These are phyloP conservation scores for Bombus fervidus DNA, from an alignment of 1,140 invertebrate species.

Conservation along the genomic window DNA sequence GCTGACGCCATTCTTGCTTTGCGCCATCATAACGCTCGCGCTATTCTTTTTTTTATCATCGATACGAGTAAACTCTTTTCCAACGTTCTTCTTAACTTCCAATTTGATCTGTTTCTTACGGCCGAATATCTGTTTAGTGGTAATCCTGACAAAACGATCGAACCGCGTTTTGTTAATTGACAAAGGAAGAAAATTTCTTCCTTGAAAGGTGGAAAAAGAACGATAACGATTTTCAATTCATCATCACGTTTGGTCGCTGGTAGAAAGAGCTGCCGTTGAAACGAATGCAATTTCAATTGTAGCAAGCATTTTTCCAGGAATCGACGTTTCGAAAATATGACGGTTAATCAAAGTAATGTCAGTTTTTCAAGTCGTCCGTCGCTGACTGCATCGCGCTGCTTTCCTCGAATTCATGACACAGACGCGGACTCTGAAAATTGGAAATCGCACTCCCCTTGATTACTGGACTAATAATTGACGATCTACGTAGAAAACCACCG, in stretches of 20 bases:
- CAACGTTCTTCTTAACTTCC: no score
- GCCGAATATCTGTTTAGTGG: no score
- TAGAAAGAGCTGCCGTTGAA: not conserved
- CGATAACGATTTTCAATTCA: not conserved
- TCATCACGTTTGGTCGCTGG: not conserved
- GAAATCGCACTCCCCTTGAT: slow-evolving; percentile 71
- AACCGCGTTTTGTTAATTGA: not conserved
- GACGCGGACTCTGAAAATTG: slow-evolving; percentile 55
- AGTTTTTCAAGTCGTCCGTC: slow-evolving; percentile 50
- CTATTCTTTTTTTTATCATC: no score
- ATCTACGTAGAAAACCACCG: slow-evolving; percentile 33
- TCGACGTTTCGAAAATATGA: slow-evolving; percentile 59
- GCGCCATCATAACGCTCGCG: no score
- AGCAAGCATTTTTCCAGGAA: slow-evolving; percentile 36
- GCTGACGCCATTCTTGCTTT: not conserved
- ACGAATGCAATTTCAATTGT: slow-evolving; percentile 20
- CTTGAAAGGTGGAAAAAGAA: not conserved
- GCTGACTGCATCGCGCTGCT: not conserved
- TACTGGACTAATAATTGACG: slow-evolving; percentile 69
- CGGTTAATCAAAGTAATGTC: slow-evolving; percentile 73
- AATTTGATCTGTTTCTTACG: no score
- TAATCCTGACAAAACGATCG: not conserved
- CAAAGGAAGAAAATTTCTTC: not conserved
- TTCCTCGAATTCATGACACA: slow-evolving; percentile 23
- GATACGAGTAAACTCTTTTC: no score